phyloP scores from a whole-genome alignment of 2,113 vertebrate species.

The Lepus europaeus region DNA sequence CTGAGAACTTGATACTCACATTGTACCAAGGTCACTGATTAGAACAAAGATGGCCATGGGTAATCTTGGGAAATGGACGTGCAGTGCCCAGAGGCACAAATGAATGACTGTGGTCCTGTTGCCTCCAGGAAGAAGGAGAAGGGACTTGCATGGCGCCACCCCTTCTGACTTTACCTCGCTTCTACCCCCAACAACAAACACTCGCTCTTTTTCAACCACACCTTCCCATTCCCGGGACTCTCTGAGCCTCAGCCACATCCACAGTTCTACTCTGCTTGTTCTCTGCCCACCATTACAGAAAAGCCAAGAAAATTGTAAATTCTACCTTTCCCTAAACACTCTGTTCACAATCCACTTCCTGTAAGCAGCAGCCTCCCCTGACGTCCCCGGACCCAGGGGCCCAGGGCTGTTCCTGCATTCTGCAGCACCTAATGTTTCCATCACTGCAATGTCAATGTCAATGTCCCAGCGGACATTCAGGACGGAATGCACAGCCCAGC shows the following conservation, averaged over 20 bases:
- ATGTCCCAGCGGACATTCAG: background rate
- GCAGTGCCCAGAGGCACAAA: background rate
- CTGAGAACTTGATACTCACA: conserved; percentile 15
- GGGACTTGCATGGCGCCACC: background rate
- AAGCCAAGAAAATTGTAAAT: background rate
- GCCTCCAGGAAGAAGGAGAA: background rate
- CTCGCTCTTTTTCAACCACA: background rate
- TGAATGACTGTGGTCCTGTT: rapidly evolving
- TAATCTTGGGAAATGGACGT: background rate
- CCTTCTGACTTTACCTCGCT: background rate
- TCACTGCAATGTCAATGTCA: rapidly evolving
- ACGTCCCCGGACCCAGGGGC: background rate
- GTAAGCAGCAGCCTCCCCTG: background rate
- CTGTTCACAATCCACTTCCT: background rate
- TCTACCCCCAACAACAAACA: background rate
- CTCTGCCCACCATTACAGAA: background rate
- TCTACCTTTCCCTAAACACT: background rate
- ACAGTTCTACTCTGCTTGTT: background rate
- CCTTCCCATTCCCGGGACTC: background rate
- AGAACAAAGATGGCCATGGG: background rate
- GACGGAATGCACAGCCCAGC: background rate
- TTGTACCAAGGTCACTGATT: conserved; percentile 59
- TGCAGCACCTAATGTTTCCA: rapidly evolving
- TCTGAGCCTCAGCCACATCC: rapidly evolving
- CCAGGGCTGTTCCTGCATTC: no score